Conservation (phyloP, 92 coral and sea anemone species). For the Epizoanthus ramosus region DNA sequence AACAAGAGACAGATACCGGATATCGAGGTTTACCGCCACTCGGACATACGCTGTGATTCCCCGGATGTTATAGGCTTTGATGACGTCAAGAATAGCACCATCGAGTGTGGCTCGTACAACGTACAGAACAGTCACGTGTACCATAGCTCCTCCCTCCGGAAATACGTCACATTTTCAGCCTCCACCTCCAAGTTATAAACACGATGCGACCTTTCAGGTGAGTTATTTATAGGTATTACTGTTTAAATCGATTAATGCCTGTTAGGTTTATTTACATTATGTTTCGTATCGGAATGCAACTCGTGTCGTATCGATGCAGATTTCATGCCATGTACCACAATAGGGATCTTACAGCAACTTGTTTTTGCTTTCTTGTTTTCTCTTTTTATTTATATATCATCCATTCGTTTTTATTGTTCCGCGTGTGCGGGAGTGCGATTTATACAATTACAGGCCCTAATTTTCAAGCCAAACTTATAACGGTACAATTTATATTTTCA, state of each 20-base stretch:
- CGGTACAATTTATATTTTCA: too few species aligned
- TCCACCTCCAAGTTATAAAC: constrained; percentile 72
- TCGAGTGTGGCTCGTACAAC: constrained; percentile 82
- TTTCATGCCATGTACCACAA: too few species aligned
- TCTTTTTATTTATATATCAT: too few species aligned
- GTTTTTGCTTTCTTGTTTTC: too few species aligned
- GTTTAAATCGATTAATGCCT: background rate
- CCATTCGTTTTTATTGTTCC: too few species aligned
- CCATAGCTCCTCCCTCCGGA: constrained; percentile 72
- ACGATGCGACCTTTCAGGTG: background rate
- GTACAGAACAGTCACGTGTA: constrained; percentile 83
- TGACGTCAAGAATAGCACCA: constrained; percentile 69
- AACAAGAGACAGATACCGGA: constrained; percentile 80
- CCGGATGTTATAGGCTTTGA: constrained; percentile 93
- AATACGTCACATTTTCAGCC: constrained; percentile 88
- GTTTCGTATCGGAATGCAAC: background rate
- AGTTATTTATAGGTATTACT: background rate
- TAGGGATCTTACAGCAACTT: too few species aligned
- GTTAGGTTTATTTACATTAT: background rate
- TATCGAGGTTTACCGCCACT: constrained; percentile 96
- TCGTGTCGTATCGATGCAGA: background rate
- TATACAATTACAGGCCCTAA: too few species aligned
- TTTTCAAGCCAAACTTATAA: too few species aligned
- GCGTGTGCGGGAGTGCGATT: too few species aligned
- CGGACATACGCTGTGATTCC: constrained; percentile 82